Base-by-base conservation (phyloP, 2,888 invertebrate genomes). In the Melanostoma mellinum region DNA sequence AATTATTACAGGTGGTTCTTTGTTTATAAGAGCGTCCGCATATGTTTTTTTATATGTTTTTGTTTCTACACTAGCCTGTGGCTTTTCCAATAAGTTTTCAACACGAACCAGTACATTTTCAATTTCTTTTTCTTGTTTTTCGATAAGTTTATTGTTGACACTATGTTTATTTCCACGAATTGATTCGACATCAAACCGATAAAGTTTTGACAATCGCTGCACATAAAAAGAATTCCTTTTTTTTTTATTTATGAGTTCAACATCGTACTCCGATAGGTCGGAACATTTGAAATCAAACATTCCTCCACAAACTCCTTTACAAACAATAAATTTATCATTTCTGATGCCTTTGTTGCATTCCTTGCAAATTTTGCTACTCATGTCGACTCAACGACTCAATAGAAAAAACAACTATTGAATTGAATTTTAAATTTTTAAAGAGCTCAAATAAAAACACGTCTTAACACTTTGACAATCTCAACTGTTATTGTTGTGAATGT, bases 301-400 rank as follows among this genome's bases (percentile, higher is more conserved):
- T 38, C 35, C 10, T 8, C 38, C 35, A 10, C 55, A 55, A 55
- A 55, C 2, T 55, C 38, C 38, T 38, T 55, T 38, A 38, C 55
- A 55, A 10, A 55, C 38, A 55, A 55, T 10, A 53, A 53, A 36
- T 53, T 53, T 53, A 53, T 53, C 53, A 53, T 53, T 36, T 53
- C 53, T 53, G 53, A 53, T 53, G n/a, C 53, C 53, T 53, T 53
- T 53, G 33, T 35, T 36, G 36, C 36, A 36, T 6, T 53, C 3
- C 36, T 36, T 53, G 20, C 53, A 36, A 53, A 6, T 36, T 36
- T 36, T 53, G 8, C 9, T 10, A 36, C 35, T 20, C 36, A 36
- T 36, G 3, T 42, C 33, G 8, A 6, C 65, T 20, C 20, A 20
- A 20, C 20, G 20, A 20, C 20, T 20, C 20, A 20, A 20, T 20